These are phyloP conservation scores for Sarcophilus harrisii DNA, from an alignment of 2,797 vertebrate species.

Conservation along the genomic window DNA sequence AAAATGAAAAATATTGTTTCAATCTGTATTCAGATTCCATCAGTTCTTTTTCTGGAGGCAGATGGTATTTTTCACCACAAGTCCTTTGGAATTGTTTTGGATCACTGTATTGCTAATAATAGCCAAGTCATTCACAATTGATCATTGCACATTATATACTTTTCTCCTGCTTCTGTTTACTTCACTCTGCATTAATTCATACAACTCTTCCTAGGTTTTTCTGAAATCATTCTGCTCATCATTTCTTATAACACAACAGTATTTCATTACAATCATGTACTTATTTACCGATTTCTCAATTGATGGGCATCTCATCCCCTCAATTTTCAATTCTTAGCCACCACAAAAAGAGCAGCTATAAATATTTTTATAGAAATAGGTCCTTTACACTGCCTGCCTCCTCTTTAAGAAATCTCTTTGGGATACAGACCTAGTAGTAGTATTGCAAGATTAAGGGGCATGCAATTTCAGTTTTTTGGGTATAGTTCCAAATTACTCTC, in stretches of 20 bases:
- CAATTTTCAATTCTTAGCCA: not conserved
- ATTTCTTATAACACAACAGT: not conserved
- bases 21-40: not conserved
- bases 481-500: not conserved
- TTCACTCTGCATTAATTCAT: not conserved
- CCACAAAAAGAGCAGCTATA: not conserved
- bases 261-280: not conserved
- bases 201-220: not conserved
- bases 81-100: not conserved
- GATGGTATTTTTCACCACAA: not conserved
- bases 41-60: not conserved
- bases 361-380: not conserved
- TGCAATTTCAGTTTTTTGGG: not conserved
- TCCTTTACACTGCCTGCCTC: not conserved
- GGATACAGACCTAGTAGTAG: not conserved
- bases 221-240: not conserved
- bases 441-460: not conserved
- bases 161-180: not conserved
- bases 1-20: not conserved
- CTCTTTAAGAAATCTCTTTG: not conserved
- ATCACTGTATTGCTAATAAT: not conserved
- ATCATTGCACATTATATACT: not conserved
- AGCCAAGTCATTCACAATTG: not conserved
- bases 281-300: not conserved
- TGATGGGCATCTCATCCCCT: too few species aligned